Percentiles rank a stretch among this genome's conserved stretches.
Evolutionary conservation across 64 coral and sea anemone genomes (phyloP).

Genomic region (Stichodactyla mertensii): DNA sequence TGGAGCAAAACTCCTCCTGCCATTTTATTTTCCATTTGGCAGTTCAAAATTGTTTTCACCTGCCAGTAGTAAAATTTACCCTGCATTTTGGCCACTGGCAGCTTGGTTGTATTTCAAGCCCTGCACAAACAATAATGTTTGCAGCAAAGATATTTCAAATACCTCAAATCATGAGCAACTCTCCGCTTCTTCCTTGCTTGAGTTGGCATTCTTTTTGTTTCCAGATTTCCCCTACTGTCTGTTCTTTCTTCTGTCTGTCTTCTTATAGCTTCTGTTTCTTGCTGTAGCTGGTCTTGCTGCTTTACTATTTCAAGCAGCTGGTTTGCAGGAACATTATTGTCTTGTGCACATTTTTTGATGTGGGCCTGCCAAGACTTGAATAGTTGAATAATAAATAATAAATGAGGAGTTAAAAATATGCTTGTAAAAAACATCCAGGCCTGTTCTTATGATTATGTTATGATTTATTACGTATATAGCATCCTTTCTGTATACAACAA

Average conservation of each 20-base stretch:
- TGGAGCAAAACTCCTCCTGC: too few relatives aligned
- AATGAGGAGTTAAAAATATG: too few relatives aligned
- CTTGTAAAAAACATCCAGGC: too few relatives aligned
- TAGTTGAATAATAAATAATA: too few relatives aligned
- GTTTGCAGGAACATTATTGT: conserved; percentile 54
- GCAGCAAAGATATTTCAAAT: background rate
- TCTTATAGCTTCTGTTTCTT: background rate
- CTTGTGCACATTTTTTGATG: conserved; percentile 89
- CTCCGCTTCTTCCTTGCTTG: conserved; percentile 26
- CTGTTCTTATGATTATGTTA: too few relatives aligned
- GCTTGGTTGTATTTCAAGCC: too few relatives aligned
- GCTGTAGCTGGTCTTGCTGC: conserved; percentile 4
- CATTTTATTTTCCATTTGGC: too few relatives aligned
- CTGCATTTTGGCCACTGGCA: too few relatives aligned
- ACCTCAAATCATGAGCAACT: background rate
- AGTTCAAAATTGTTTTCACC: too few relatives aligned
- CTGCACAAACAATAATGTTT: background rate
- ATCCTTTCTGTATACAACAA: too few relatives aligned
- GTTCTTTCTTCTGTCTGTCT: background rate
- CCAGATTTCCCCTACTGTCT: background rate
- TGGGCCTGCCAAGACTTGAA: conserved; percentile 64
- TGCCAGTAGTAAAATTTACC: too few relatives aligned
- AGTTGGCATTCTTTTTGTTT: background rate
- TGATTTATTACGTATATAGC: too few relatives aligned
- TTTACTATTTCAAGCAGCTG: conserved; percentile 63